Evolutionary conservation across 2,113 vertebrate genomes (phyloP), one percentile per base, ranked within the genome.

Genomic region (Serinus canaria): DNA sequence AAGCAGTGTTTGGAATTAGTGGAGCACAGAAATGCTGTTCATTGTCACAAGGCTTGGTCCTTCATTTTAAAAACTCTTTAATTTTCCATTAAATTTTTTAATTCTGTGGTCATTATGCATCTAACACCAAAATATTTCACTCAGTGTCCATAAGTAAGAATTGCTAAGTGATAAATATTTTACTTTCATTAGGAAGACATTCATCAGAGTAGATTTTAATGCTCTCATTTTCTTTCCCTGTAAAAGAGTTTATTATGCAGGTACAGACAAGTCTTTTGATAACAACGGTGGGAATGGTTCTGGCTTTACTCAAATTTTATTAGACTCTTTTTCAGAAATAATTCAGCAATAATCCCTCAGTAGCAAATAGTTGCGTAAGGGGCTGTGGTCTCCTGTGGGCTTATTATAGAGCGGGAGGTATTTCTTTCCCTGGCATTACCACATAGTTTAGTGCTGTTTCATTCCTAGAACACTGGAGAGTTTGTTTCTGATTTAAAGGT

Each of bases 251-350:
- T 87, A 73, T 95, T 92, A 79, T 75, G 66, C 83, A 82, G 80
- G 80, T 78, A 87, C 80, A 94, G 89, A 80, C 78, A 21, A 66
- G 69, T 37, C 90, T 95, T 95, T 84, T 81, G 93, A 55, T 92
- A 72, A 84, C 85, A 94, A 83, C 60, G 82, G 90, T 58, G 53
- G 62, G 79, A 95, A 94, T 70, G 79, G 94, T 83, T 96, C 95
- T 97, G 96, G 88, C 90, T 96, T 96, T 68, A 82, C 93, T 97
- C 92, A 89, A 62, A 78, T 84, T 96, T 96, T 95, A 96, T 90
- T 94, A 53, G 93, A 17, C 69, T 84, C n/a, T 81, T 90, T 96
- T 96, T 94, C 66, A 96, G 95, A 91, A 94, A 76, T 96, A 96
- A 94, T 92, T 96, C 90, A 95, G 79, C 93, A 90, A 58, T 95